Base-by-base conservation (phyloP, 2,113 vertebrate species). In the Hemibagrus wyckioides region DNA sequence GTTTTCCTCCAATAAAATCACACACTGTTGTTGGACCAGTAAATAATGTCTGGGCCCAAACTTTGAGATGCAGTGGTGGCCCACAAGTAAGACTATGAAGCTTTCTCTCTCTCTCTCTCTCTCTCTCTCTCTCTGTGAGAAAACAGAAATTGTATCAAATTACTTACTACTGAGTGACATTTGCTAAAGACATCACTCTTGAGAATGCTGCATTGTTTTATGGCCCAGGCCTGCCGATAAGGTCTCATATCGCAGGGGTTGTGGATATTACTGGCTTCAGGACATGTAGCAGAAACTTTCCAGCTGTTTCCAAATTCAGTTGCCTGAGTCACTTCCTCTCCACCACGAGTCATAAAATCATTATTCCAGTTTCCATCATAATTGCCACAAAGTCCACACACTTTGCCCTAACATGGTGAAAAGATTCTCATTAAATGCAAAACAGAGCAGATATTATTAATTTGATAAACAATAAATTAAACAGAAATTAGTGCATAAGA, bases 371-470 rank as follows among this genome's bases (percentile, higher is more conserved):
- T 96, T 56, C 94, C 96, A n/a, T 99, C 97, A 3, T 94, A 97
- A 91, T 99, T 97, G 83, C 97, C 97, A 17, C 97, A 99, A 69
- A 98, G 93, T 75, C 97, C 97, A 14, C 97, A 98, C 76, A 98
- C 89, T 33, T 93, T 93, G 39, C 96, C 95, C 97, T 99, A 88
- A 13, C 3, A 85, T 77, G 23, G 28, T n/a, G 67, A 80, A 83
- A 44, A 59, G 6, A 65, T 3, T 28, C 1, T n/a, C 13, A 19
- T 73, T 82, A 90, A 25, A 1, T 85, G 6, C 25, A 80, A 56
- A 36, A 9, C 23, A 75, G 39, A 41, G n/a, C 17, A 2, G 7
- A 7, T 48, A 41, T 65, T 39, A 56, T n/a, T 36, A 56, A 21
- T 57, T 7, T 56, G 52, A 56, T 36, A 13, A 33, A 19, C 3